These are phyloP conservation scores for Gambusia affinis DNA, from an alignment of 2,113 vertebrate species.

Conservation along the genomic window DNA sequence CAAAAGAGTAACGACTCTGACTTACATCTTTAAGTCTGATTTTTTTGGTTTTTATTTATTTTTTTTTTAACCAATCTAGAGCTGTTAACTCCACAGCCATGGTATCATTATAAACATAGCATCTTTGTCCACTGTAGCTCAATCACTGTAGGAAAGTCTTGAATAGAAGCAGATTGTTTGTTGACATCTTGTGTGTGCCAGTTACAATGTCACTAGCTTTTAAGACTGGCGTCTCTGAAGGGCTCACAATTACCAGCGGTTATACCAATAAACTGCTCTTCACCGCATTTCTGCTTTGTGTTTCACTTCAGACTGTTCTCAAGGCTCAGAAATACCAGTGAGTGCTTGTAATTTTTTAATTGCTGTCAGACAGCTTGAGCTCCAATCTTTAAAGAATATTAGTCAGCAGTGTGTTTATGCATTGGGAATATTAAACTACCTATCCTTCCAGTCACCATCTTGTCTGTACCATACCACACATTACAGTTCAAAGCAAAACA, in stretches of 20 bases:
- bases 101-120: constrained; percentile 7
- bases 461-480: too few relatives aligned
- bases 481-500: background rate
- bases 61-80: background rate
- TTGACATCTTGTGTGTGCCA: constrained; percentile 47
- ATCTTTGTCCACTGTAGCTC: constrained; percentile 5
- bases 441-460: too few relatives aligned
- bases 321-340: constrained; percentile 48
- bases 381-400: constrained; percentile 20
- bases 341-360: constrained; percentile 52
- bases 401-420: constrained; percentile 7
- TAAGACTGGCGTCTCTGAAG: constrained; percentile 13
- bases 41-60: background rate
- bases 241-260: constrained; percentile 42
- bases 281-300: constrained; percentile 34
- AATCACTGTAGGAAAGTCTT: constrained; percentile 33
- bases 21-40: constrained; percentile 5
- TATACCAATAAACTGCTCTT: constrained; percentile 9
- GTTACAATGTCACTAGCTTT: constrained; percentile 41
- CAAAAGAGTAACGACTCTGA: constrained; percentile 33
- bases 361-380: constrained; percentile 56
- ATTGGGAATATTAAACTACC: too few relatives aligned
- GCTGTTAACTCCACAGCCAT: background rate
- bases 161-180: constrained; percentile 53
- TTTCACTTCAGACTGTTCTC: constrained; percentile 47